Evolutionary conservation across 2,888 invertebrate species (phyloP), one percentile per base, ranked within the genome.

Genomic region (Caenorhabditis macrosperma): DNA sequence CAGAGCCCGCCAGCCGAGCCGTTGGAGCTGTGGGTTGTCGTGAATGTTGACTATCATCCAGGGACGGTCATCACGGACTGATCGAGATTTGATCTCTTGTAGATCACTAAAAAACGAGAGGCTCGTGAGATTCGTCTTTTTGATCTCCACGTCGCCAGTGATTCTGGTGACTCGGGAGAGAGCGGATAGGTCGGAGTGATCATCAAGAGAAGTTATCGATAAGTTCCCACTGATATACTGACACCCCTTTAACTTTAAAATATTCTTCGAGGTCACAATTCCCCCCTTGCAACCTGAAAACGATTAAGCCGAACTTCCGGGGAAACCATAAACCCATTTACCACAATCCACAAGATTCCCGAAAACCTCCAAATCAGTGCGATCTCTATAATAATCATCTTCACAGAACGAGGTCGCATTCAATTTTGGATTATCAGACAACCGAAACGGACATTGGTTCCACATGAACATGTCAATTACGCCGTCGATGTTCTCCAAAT

Each of bases 21-120:
- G 28, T 12, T 44, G 54, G 30, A 66, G 15, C 17, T 66, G 38
- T 7, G 55, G 66, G 22, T 66, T 66, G 15, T 66, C 54, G 15
- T 66, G 66, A n/a, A 66, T 54, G 28, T 64, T 30, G 17, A 52
- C 1, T 26, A 64, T 64, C n/a, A 28, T 38, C 10, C 30, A 30
- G 22, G 46, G 20, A 15, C 17, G 17, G 22, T 30, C 33, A 2
- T 30, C n/a, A 30, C 12, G 12, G 12, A 61, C 30, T 10, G 30
- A n/a, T 12, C 17, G 28, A 15, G 48, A 28, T 61, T 5, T 46
- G 12, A 61, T 10, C n/a, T 48, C 22, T 2, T 9, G 3, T 15
- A 61, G 48, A 1, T 10, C 17, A 33, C 30, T 61, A 6, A 61
- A 48, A 28, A 61, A 61, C 20, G 61, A 30, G 9, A 61, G 15